Conservation (phyloP, 2,888 invertebrate species). For the Steinernema scapterisci region DNA sequence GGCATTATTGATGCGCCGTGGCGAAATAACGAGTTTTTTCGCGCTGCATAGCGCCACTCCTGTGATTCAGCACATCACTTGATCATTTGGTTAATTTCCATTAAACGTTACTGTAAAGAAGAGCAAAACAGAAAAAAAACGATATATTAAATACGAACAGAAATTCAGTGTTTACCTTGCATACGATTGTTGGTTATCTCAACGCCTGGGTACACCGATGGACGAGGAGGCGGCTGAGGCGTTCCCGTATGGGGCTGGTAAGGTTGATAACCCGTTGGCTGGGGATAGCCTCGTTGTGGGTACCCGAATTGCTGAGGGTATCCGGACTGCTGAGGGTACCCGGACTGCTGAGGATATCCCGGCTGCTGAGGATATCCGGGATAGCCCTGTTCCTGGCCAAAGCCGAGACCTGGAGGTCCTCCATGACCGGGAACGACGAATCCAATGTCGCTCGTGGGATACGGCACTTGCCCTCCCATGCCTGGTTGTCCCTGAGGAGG, state of each 20-base stretch:
- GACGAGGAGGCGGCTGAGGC: too few species aligned
- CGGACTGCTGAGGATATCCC: background rate
- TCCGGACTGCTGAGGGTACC: background rate
- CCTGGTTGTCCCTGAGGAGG: background rate
- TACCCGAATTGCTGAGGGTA: background rate
- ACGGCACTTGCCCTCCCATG: background rate
- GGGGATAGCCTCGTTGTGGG: background rate
- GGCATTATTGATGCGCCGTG: background rate
- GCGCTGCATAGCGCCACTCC: too few species aligned
- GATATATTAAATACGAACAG: too few species aligned
- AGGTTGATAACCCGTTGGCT: background rate
- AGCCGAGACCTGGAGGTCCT: background rate
- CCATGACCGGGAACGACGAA: slow-evolving; percentile 1
- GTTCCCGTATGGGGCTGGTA: background rate
- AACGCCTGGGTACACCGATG: too few species aligned
- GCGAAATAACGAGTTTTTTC: slow-evolving; percentile 28
- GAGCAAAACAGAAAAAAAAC: too few species aligned
- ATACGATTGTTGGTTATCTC: too few species aligned
- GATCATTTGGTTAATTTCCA: too few species aligned
- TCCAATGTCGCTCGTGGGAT: background rate
- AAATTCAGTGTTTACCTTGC: too few species aligned
- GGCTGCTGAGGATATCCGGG: background rate
- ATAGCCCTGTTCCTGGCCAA: background rate
- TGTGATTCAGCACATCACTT: too few species aligned
- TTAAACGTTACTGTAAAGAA: too few species aligned